Base-by-base conservation (phyloP, 2,797 vertebrate genomes). In the Rallus crepitans region DNA sequence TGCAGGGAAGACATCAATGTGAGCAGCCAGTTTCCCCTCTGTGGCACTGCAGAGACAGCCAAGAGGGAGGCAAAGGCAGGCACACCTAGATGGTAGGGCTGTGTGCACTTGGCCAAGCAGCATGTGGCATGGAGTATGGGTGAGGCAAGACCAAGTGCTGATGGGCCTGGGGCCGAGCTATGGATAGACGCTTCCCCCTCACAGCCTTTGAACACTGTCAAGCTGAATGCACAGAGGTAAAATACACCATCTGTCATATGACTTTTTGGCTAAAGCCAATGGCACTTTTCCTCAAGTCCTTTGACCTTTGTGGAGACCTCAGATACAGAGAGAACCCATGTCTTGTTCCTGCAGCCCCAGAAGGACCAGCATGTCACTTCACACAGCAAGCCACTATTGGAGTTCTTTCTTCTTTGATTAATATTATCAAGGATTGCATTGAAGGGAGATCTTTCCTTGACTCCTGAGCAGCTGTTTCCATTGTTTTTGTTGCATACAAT, bases 381-480 rank as follows among this genome's bases (percentile, higher is more conserved):
- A 13, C 30, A 16, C 16, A 53, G 56, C 12, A 55, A 39, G 17
- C 6, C 31, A 30, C 2, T 0, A 60, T 8, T 31, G 24, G 20
- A n/a, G 7, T 88, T 40, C 27, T 63, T 72, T 15, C 3, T 61
- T 5, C 13, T 88, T 65, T 52, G 31, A 52, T 24, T 66, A 39
- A 16, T 39, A 9, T 31, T 4, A 7, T 10, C 0, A 0, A 94
- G 52, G 18, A 30, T 6, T 0, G 1, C 20, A 31, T 52, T 33
- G 27, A 75, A 53, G 19, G 7, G 6, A 52, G 9, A 31, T 40
- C 45, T 69, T 53, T 65, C 7, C 33, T 59, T 64, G 50, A 31
- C 61, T 79, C 45, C 10, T 56, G 30, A 65, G 70, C 5, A 60
- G 8, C 7, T 56, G 10, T 71, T 82, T 65, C 60, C 52, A 35